A percentile compares a stretch with the other conserved stretches of the same genome.
Evolutionary conservation across 2,888 invertebrate genomes (phyloP).

Genomic region (Branchellion lobata): DNA sequence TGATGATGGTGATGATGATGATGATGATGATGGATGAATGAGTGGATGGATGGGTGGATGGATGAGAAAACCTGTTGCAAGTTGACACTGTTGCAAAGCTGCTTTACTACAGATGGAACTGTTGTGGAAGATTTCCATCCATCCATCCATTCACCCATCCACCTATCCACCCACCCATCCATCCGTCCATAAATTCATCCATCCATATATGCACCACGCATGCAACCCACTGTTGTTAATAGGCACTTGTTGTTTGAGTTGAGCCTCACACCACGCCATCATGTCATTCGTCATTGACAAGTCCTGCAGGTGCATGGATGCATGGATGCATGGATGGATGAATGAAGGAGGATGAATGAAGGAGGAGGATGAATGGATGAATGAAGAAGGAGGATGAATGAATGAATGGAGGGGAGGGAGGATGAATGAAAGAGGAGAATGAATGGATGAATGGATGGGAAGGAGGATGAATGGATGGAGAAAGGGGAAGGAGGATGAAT

Average conservation of each 20-base stretch:
- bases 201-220: background rate
- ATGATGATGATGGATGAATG: no score
- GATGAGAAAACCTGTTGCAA: background rate
- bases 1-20: slow-evolving; percentile 27
- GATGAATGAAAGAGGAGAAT: no score
- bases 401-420: no score
- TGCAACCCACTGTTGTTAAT: slow-evolving; percentile 7
- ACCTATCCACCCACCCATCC: background rate
- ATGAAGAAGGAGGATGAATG: no score
- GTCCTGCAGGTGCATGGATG: background rate
- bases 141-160: background rate
- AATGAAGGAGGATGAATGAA: background rate
- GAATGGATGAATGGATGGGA: no score
- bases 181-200: background rate
- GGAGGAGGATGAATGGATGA: no score
- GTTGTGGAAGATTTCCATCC: background rate
- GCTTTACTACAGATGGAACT: slow-evolving; percentile 16
- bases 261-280: slow-evolving; percentile 16
- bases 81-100: background rate
- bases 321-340: background rate
- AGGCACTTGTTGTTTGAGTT: slow-evolving; percentile 17
- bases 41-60: no score
- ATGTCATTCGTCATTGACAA: background rate
- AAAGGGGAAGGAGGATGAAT: no score
- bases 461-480: no score